Conservation (phyloP, 92 coral and sea anemone genomes). For the Pocillopora meandrina region DNA sequence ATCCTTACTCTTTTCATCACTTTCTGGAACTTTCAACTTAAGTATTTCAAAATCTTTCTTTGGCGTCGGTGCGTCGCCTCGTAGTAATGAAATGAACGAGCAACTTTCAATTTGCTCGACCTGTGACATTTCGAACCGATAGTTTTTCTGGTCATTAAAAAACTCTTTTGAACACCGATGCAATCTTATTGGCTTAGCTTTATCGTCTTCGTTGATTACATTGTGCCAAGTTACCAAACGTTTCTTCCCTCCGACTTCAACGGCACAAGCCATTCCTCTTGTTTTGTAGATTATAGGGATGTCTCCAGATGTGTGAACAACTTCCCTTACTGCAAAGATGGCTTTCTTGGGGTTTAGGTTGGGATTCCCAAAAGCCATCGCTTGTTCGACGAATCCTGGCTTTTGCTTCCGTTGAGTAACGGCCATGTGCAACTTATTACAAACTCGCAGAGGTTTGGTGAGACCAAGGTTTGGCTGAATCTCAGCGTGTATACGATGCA, state of each 20-base stretch:
- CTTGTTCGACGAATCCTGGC: too few species aligned
- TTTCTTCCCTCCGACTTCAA: neutral
- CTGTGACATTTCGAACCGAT: neutral
- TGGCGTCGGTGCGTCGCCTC: neutral
- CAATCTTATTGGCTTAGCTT: neutral
- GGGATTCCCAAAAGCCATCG: too few species aligned
- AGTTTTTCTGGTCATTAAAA: neutral
- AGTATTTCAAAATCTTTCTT: too few species aligned
- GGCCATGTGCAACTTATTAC: too few species aligned
- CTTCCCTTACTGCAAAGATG: conserved; percentile 7
- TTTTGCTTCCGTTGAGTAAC: too few species aligned
- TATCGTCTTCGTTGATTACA: neutral
- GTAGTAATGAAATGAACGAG: neutral
- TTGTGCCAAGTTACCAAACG: conserved; percentile 7
- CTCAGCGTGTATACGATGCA: too few species aligned
- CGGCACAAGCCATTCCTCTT: conserved; percentile 4
- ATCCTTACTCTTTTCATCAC: neutral
- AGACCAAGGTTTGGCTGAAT: too few species aligned
- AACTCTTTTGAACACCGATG: neutral
- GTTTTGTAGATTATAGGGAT: neutral
- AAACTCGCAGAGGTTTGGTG: too few species aligned
- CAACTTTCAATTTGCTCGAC: neutral
- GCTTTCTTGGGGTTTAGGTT: neutral
- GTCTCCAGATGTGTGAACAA: neutral
- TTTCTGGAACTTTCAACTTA: neutral